A percentile compares a stretch with the other conserved stretches of the same genome.
Conservation (phyloP, 2,888 invertebrate genomes). For the Silvanus unidentatus region DNA sequence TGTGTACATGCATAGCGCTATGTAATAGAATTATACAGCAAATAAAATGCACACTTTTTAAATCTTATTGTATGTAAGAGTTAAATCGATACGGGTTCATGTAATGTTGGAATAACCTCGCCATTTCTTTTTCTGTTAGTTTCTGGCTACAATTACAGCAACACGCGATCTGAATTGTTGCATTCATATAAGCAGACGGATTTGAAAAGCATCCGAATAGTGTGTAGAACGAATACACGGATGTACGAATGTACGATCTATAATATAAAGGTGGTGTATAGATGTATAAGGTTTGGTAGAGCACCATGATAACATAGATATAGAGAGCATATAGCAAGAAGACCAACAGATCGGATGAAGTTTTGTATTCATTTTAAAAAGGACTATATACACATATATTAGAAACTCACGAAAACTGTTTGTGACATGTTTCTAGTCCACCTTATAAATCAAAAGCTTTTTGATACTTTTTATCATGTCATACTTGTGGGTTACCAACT, state of each 20-base stretch:
- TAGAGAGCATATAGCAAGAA: background rate
- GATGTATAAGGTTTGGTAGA: background rate
- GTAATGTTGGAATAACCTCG: background rate
- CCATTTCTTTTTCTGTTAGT: background rate
- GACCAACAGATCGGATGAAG: slow-evolving; percentile 1
- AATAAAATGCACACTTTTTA: too few relatives aligned
- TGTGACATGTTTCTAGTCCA: slow-evolving; percentile 2
- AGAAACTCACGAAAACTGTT: slow-evolving; percentile 1
- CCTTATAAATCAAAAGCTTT: slow-evolving; percentile 1
- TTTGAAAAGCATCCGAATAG: slow-evolving; percentile 19
- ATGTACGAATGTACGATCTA: slow-evolving; percentile 15
- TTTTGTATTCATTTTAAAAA: slow-evolving; percentile 1
- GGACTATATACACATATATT: slow-evolving; percentile 1
- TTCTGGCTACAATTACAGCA: background rate
- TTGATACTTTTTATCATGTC: background rate
- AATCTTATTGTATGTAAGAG: background rate
- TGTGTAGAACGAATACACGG: slow-evolving; percentile 15
- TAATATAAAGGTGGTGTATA: too few relatives aligned
- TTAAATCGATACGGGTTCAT: slow-evolving; percentile 1
- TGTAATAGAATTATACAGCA: too few relatives aligned
- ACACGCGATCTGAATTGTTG: slow-evolving; percentile 2
- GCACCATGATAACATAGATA: background rate
- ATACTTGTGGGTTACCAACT: too few relatives aligned
- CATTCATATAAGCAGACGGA: background rate
- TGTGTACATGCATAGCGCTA: too few relatives aligned